Percentiles rank a stretch among this genome's conserved stretches.
phyloP scores from a whole-genome alignment of 2,888 invertebrate genomes.

The Kuschelorhynchus macadamiae region DNA sequence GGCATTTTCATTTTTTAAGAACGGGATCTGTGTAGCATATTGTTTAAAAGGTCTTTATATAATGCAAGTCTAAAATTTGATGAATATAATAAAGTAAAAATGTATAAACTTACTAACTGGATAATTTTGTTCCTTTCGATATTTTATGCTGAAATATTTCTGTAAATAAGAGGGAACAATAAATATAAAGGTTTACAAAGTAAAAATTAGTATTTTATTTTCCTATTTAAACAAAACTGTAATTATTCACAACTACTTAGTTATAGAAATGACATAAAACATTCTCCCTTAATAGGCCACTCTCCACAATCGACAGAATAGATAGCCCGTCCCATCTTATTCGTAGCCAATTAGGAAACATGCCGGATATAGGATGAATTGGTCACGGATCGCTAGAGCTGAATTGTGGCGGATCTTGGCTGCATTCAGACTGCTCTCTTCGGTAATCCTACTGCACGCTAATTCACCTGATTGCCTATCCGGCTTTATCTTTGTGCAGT shows the following conservation, averaged over 20 bases:
- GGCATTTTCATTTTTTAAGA: too few species aligned
- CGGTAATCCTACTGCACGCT: slow-evolving; percentile 60
- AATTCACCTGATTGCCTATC: slow-evolving; percentile 67
- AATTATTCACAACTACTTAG: neutral
- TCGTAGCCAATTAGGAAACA: slow-evolving; percentile 54
- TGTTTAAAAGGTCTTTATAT: too few species aligned
- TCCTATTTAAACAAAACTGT: too few species aligned
- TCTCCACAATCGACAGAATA: slow-evolving; percentile 6
- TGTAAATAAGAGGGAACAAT: too few species aligned
- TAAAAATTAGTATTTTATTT: too few species aligned
- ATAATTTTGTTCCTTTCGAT: too few species aligned
- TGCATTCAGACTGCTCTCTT: slow-evolving; percentile 65
- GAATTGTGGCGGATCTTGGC: slow-evolving; percentile 60
- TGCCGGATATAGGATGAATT: slow-evolving; percentile 31
- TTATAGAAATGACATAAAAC: neutral
- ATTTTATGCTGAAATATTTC: too few species aligned
- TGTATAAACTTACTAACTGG: too few species aligned
- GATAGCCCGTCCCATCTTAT: slow-evolving; percentile 33
- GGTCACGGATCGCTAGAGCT: slow-evolving; percentile 63
- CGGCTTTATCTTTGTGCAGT: slow-evolving; percentile 62
- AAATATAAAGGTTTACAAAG: too few species aligned
- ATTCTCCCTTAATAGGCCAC: neutral
- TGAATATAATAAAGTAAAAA: too few species aligned
- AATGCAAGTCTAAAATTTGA: too few species aligned
- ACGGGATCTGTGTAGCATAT: too few species aligned